phyloP scores from a whole-genome alignment of 2,797 vertebrate genomes.

The Threskiornis aethiopicus region DNA sequence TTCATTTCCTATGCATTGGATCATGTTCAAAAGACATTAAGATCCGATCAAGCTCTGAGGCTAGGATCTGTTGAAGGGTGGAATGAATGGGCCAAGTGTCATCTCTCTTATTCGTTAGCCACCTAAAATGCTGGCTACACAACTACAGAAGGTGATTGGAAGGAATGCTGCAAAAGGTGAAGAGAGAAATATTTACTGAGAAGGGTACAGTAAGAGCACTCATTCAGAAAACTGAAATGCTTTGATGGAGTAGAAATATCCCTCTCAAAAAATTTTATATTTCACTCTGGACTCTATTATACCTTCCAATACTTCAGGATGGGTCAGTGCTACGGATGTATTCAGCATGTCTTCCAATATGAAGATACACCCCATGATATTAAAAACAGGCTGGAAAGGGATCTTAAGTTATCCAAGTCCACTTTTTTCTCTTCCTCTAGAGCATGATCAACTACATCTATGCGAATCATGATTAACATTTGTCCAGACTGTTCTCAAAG shows the following conservation, averaged over 20 bases:
- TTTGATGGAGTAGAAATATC: not conserved
- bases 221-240: not conserved
- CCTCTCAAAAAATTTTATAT: not conserved
- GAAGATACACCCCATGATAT: not conserved
- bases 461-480: not conserved
- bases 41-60: not conserved
- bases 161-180: not conserved
- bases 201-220: not conserved
- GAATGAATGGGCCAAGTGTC: not conserved
- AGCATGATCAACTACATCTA: not conserved
- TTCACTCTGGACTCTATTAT: not conserved
- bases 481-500: not conserved
- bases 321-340: not conserved
- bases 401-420: not conserved
- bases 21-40: not conserved
- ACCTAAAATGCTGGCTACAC: not conserved
- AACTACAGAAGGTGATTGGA: not conserved
- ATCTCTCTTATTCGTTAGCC: not conserved
- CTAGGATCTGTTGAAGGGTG: not conserved
- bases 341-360: not conserved
- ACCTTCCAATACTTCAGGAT: not conserved
- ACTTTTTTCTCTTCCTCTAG: not conserved
- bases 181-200: not conserved
- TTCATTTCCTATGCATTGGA: not conserved
- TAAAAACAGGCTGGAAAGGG: not conserved